phyloP scores from a whole-genome alignment of 2,888 invertebrate genomes.

The Vannuccia rotundouncinata region DNA sequence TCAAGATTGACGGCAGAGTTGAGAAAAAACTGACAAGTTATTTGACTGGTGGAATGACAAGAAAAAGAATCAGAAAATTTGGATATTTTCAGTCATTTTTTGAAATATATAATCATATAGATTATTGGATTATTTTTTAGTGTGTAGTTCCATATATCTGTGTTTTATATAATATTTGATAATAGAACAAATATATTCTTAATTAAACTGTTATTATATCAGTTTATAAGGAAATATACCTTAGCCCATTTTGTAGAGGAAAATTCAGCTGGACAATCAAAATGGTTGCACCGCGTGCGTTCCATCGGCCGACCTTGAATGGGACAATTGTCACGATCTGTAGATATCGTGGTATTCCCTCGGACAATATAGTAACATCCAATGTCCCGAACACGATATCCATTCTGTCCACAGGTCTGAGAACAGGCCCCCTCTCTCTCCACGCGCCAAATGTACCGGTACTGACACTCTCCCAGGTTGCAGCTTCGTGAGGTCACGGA shows the following conservation, averaged over 20 bases:
- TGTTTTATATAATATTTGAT: no score
- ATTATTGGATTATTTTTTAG: no score
- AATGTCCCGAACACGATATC: conserved; percentile 8
- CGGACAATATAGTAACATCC: conserved; percentile 28
- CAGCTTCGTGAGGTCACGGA: not conserved
- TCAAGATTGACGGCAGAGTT: no score
- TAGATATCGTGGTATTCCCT: not conserved
- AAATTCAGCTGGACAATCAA: conserved; percentile 31
- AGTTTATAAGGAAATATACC: no score
- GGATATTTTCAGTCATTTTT: no score
- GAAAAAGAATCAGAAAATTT: no score
- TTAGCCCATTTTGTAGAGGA: conserved; percentile 16
- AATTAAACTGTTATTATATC: no score
- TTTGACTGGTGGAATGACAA: no score
- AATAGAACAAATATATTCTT: no score
- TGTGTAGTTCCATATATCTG: no score
- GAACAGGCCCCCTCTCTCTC: conserved; percentile 25
- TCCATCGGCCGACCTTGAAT: not conserved
- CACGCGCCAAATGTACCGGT: conserved; percentile 27
- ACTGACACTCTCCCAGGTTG: conserved; percentile 21
- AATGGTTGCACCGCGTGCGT: not conserved
- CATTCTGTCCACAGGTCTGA: conserved; percentile 33
- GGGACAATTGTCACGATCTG: not conserved
- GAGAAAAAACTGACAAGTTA: no score
- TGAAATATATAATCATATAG: no score